These are phyloP conservation scores for Hemichromis elongatus DNA, from an alignment of 2,113 vertebrate species.

Conservation along the genomic window DNA sequence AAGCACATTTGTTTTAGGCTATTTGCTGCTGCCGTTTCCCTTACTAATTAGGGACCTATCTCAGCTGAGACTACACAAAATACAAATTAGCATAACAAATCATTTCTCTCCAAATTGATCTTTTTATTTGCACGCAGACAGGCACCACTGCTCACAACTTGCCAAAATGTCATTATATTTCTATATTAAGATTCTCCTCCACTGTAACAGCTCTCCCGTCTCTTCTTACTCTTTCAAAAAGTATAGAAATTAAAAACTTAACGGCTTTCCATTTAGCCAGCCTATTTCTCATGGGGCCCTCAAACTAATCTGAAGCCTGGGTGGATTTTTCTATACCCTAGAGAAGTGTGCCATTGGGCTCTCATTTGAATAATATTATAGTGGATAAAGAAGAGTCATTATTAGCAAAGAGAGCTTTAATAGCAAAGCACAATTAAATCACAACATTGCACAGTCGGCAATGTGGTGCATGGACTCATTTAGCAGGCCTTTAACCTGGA, in stretches of 20 bases:
- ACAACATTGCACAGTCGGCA: constrained; percentile 46
- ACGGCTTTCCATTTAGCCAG: constrained; percentile 34
- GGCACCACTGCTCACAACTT: neutral
- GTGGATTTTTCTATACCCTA: constrained; percentile 44
- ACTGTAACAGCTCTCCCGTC: neutral
- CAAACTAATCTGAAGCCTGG: constrained; percentile 54
- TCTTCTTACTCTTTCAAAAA: constrained; percentile 16
- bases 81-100: constrained; percentile 32
- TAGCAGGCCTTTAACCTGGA: constrained; percentile 47
- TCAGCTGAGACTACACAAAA: constrained; percentile 17
- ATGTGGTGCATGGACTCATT: constrained; percentile 27
- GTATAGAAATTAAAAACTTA: constrained; percentile 49
- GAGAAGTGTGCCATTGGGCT: constrained; percentile 54
- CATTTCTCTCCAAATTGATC: constrained; percentile 19
- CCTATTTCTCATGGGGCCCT: constrained; percentile 49
- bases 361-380: constrained; percentile 70
- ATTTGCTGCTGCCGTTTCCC: neutral
- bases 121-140: constrained; percentile 14
- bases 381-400: constrained; percentile 60
- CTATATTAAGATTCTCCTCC: constrained; percentile 10
- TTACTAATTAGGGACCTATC: neutral
- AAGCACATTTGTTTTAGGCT: neutral
- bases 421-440: constrained; percentile 63
- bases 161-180: constrained; percentile 13
- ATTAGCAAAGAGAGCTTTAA: constrained; percentile 57